These are phyloP conservation scores for Chionomys nivalis DNA, from an alignment of 2,113 vertebrate species.

Conservation along the genomic window DNA sequence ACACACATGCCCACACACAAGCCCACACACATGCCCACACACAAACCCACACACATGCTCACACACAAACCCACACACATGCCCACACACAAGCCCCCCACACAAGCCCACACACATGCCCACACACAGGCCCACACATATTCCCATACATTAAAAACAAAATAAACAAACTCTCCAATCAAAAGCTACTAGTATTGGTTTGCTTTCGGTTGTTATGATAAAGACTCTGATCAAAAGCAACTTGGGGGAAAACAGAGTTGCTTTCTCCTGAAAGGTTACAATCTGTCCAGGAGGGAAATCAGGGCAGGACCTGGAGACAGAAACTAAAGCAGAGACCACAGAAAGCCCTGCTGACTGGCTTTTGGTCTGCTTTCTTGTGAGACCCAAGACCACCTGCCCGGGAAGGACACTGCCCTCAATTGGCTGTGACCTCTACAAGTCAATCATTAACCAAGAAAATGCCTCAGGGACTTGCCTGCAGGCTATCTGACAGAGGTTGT, in stretches of 20 bases:
- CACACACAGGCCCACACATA: background rate
- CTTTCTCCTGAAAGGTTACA: no score
- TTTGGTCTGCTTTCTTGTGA: background rate
- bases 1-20: no score
- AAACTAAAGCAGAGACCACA: background rate
- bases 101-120: no score
- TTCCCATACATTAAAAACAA: background rate
- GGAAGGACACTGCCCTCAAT: background rate
- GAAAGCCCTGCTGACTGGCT: background rate
- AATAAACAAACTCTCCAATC: background rate
- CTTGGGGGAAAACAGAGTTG: background rate
- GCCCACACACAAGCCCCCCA: no score
- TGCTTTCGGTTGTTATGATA: background rate
- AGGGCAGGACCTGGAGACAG: no score
- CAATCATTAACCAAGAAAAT: background rate
- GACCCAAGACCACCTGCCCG: background rate
- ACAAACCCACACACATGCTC: accelerated
- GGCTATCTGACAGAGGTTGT: background rate
- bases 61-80: no score
- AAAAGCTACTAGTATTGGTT: background rate
- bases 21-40: no score
- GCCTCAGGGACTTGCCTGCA: background rate
- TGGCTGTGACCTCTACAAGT: background rate
- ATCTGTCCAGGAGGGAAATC: background rate
- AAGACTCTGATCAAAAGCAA: background rate